Conservation (phyloP, 2,888 invertebrate genomes). For the Eustalomyia histrio region DNA sequence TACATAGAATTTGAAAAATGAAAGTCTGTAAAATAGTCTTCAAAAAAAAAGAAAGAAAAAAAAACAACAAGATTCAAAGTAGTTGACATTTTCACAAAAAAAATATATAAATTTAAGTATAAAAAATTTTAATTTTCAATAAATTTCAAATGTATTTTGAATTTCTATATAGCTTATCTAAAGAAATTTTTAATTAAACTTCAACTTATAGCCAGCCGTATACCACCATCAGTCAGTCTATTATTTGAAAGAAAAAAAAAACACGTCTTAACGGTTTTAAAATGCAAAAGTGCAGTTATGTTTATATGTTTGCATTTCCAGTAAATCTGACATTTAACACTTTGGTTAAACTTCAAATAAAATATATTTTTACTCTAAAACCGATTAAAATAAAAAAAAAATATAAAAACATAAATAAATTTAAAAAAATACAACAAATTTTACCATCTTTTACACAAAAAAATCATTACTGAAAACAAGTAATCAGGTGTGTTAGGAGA, state of each 20-base stretch:
- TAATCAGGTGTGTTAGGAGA: not conserved
- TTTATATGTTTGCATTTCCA: slow-evolving; percentile 21
- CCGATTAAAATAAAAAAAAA: too few species aligned
- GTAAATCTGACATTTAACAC: slow-evolving; percentile 61
- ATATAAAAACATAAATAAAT: too few species aligned
- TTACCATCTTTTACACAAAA: not conserved
- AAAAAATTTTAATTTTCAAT: not conserved
- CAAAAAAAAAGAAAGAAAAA: not conserved
- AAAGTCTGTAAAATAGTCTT: not conserved
- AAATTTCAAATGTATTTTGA: not conserved
- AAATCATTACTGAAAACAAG: not conserved
- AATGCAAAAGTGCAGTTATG: slow-evolving; percentile 29
- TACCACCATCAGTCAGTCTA: not conserved
- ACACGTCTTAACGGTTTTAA: slow-evolving; percentile 48
- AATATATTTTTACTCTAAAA: not conserved
- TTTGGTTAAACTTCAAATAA: slow-evolving; percentile 30
- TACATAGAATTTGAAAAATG: not conserved
- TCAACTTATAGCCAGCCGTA: not conserved
- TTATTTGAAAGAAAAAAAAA: slow-evolving; percentile 22
- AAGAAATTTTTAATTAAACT: not conserved
- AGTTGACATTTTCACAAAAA: not conserved
- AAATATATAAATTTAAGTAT: not conserved
- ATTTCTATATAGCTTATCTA: not conserved
- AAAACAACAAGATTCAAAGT: slow-evolving; percentile 16
- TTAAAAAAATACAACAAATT: too few species aligned